A percentile compares a stretch with the other conserved stretches of the same genome.
These are phyloP conservation scores for Formicarius rufipectus DNA, from an alignment of 2,113 vertebrate genomes.

Conservation along the genomic window DNA sequence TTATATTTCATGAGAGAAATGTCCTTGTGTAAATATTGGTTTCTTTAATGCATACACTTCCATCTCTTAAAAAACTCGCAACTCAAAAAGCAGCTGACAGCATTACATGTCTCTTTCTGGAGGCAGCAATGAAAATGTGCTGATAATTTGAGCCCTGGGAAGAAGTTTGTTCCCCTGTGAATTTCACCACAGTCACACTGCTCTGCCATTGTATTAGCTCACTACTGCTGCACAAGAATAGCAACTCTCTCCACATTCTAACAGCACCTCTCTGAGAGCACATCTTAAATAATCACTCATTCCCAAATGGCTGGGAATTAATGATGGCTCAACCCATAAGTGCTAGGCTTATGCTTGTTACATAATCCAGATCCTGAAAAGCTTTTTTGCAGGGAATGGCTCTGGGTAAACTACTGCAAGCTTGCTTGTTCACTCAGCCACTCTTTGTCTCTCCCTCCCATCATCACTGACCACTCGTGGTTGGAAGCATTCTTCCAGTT, in stretches of 20 bases:
- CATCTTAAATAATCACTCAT: slow-evolving; percentile 19
- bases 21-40: slow-evolving; percentile 58
- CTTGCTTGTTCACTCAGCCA: neutral
- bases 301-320: slow-evolving; percentile 42
- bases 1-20: slow-evolving; percentile 47
- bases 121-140: slow-evolving; percentile 63
- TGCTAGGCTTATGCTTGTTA: neutral
- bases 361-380: neutral
- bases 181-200: slow-evolving; percentile 47
- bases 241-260: slow-evolving; percentile 38
- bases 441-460: neutral
- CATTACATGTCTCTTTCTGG: slow-evolving; percentile 58
- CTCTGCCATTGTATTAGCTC: slow-evolving; percentile 65
- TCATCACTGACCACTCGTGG: neutral
- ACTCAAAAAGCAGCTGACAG: slow-evolving; percentile 71
- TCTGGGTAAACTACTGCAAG: neutral
- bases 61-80: slow-evolving; percentile 57
- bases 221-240: slow-evolving; percentile 51
- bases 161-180: slow-evolving; percentile 57
- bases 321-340: neutral
- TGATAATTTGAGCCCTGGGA: slow-evolving; percentile 74
- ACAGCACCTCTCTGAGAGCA: slow-evolving; percentile 24
- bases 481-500: neutral
- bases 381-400: neutral
- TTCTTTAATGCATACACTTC: slow-evolving; percentile 39